Conservation (phyloP, 2,888 invertebrate genomes). For the Stenodera caucasica region DNA sequence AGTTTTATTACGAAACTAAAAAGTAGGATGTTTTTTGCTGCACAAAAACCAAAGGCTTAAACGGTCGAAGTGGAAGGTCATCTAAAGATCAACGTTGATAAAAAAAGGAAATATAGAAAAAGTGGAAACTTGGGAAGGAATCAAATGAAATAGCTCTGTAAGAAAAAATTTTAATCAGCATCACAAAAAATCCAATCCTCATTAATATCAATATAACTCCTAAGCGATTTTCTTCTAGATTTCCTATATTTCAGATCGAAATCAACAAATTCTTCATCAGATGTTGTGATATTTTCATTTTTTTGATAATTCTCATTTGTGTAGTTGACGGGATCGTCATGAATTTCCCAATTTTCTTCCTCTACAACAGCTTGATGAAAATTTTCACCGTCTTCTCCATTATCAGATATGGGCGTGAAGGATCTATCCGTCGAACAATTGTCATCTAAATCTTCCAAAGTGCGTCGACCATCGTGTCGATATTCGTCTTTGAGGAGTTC, state of each 20-base stretch:
- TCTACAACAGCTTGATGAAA: background rate
- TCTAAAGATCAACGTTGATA: no score
- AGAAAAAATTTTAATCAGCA: constrained; percentile 9
- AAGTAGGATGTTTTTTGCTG: no score
- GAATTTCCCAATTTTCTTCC: constrained; percentile 19
- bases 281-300: constrained; percentile 14
- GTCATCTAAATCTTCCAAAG: background rate
- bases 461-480: background rate
- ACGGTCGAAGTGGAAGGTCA: no score
- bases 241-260: background rate
- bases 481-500: background rate
- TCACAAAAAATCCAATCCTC: constrained; percentile 24
- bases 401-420: background rate
- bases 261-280: constrained; percentile 21
- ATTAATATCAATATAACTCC: constrained; percentile 7
- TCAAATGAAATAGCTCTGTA: background rate
- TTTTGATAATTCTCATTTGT: constrained; percentile 1
- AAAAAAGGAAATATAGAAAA: no score
- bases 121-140: background rate
- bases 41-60: no score
- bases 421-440: background rate
- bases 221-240: background rate
- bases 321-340: background rate
- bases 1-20: no score
- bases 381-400: background rate